Conservation (phyloP, 2,113 vertebrate genomes). For the Varanus komodoensis region DNA sequence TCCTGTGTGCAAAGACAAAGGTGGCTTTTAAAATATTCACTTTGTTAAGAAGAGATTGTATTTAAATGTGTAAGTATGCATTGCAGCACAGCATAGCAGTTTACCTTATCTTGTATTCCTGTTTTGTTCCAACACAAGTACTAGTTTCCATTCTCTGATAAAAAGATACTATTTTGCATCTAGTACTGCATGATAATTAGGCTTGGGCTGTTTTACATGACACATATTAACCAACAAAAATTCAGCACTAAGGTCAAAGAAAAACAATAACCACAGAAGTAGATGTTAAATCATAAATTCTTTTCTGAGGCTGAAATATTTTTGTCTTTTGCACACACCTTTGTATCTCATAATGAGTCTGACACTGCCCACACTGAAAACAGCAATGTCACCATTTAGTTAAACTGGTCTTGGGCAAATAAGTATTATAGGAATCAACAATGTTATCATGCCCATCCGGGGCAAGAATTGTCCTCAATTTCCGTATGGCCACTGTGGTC, state of each 20-base stretch:
- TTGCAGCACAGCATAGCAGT: slow-evolving; percentile 45
- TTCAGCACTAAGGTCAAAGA: slow-evolving; percentile 13
- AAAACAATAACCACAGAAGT: neutral
- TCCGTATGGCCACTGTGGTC: neutral
- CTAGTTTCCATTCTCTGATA: slow-evolving; percentile 32
- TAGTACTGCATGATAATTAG: slow-evolving; percentile 8
- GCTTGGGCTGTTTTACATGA: slow-evolving; percentile 20
- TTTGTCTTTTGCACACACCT: neutral
- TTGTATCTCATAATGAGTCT: slow-evolving; percentile 2
- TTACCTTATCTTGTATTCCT: slow-evolving; percentile 42
- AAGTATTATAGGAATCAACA: neutral
- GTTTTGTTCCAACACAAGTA: slow-evolving; percentile 24
- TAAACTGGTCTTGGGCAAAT: neutral
- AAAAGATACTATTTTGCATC: slow-evolving; percentile 16
- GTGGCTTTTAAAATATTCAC: slow-evolving; percentile 70
- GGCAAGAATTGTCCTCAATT: neutral
- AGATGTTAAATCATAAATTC: neutral
- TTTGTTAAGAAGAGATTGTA: slow-evolving; percentile 65
- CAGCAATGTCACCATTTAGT: neutral
- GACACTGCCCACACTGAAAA: neutral
- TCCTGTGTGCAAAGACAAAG: slow-evolving; percentile 69
- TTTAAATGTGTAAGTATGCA: slow-evolving; percentile 56
- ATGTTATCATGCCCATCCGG: neutral
- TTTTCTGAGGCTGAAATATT: neutral
- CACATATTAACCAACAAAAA: neutral